These are phyloP conservation scores for Amphimallon solstitiale DNA, from an alignment of 2,888 invertebrate species.

Conservation along the genomic window DNA sequence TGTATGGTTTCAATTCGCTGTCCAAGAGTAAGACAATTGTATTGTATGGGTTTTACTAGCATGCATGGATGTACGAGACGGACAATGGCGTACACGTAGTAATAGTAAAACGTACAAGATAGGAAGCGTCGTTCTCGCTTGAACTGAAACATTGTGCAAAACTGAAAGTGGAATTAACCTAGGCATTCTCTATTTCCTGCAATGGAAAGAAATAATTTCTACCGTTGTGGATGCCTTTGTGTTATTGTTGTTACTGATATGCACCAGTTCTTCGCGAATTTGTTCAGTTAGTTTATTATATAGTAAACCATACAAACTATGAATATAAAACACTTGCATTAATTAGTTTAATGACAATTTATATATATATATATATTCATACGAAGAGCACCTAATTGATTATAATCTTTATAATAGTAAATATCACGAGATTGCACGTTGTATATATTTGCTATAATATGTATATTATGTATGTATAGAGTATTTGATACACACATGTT, in stretches of 20 bases:
- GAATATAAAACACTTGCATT: neutral
- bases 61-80: neutral
- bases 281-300: neutral
- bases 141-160: neutral
- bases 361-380: no score
- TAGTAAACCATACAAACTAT: neutral
- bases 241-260: slow-evolving; percentile 4
- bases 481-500: no score
- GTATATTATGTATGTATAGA: no score
- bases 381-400: no score
- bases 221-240: no score
- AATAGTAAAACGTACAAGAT: no score
- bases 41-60: neutral
- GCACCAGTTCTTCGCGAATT: neutral
- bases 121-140: neutral
- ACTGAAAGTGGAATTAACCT: slow-evolving; percentile 13
- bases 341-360: no score
- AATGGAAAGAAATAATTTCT: neutral
- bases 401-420: no score
- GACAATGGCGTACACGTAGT: slow-evolving; percentile 1
- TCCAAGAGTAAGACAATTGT: neutral
- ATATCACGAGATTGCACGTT: no score
- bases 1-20: slow-evolving; percentile 5
- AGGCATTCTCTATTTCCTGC: neutral
- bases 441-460: no score